Evolutionary conservation across 2,113 vertebrate genomes (phyloP).

Genomic region (Lagopus muta): DNA sequence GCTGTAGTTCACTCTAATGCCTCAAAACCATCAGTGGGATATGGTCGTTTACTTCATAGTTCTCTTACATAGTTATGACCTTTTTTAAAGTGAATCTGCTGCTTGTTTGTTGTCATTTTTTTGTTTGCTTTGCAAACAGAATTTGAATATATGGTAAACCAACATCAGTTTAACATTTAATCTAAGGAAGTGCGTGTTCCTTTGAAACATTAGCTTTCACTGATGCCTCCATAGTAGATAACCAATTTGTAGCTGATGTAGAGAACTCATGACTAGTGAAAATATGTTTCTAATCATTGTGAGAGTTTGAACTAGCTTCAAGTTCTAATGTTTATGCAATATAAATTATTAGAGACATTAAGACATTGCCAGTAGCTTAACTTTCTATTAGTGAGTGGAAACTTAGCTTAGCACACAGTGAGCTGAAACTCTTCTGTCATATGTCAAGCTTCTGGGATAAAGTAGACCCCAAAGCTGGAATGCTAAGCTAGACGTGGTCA

Average conservation of each 20-base stretch:
- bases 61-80: not conserved
- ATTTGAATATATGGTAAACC: not conserved
- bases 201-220: not conserved
- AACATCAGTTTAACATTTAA: conserved; percentile 10
- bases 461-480: not conserved
- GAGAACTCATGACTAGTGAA: conserved; percentile 33
- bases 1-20: not conserved
- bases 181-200: not conserved
- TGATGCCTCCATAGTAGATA: conserved; percentile 8
- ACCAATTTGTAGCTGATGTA: conserved; percentile 15
- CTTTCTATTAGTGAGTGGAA: not conserved
- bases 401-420: not conserved
- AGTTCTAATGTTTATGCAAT: conserved; percentile 45
- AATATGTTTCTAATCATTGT: conserved; percentile 56
- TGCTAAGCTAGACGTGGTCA: not conserved
- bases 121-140: not conserved
- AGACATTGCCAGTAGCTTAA: conserved; percentile 23
- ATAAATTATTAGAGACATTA: conserved; percentile 46
- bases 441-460: not conserved
- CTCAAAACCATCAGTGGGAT: not conserved
- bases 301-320: conserved; percentile 44
- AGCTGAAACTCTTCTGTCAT: not conserved
- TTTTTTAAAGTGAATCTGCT: not conserved
- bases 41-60: not conserved
- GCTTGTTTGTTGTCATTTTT: not conserved